Conservation (phyloP, 1,140 invertebrate species). For the Gonioctena quinquepunctata region DNA sequence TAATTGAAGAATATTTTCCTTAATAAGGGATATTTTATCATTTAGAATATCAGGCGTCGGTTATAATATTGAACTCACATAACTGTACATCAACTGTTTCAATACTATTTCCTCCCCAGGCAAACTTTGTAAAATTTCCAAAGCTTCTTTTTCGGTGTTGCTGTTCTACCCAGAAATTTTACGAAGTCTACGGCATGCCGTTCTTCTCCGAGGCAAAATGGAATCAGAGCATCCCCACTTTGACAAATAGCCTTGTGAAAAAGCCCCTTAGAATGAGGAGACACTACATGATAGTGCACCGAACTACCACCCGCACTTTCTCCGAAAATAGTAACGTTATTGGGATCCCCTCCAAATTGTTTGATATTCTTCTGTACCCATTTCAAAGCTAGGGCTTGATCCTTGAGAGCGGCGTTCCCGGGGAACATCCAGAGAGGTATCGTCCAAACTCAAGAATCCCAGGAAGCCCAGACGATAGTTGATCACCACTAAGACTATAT, state of each 20-base stretch:
- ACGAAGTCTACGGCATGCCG: background rate
- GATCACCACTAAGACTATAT: conserved; percentile 58
- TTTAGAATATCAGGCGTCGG: no score
- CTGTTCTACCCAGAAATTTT: background rate
- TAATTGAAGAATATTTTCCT: no score
- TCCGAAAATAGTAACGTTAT: conserved; percentile 58
- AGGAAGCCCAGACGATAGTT: conserved; percentile 60
- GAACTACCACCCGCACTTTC: conserved; percentile 58
- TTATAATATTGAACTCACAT: no score
- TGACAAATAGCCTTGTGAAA: conserved; percentile 66
- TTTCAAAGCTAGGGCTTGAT: conserved; percentile 62
- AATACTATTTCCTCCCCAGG: conserved; percentile 38
- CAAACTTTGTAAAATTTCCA: conserved; percentile 47
- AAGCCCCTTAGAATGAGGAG: conserved; percentile 45
- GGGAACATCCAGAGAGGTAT: conserved; percentile 54
- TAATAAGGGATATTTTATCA: no score
- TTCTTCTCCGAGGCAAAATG: conserved; percentile 29
- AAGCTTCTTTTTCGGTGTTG: conserved; percentile 35
- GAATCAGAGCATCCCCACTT: conserved; percentile 63
- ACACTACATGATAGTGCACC: conserved; percentile 40
- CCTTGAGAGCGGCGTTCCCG: conserved; percentile 68
- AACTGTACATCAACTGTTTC: no score
- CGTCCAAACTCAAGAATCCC: conserved; percentile 51
- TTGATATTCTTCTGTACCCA: conserved; percentile 63
- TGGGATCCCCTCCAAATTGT: conserved; percentile 59